Conservation (phyloP, 2,797 vertebrate species). For the Chelonia mydas region DNA sequence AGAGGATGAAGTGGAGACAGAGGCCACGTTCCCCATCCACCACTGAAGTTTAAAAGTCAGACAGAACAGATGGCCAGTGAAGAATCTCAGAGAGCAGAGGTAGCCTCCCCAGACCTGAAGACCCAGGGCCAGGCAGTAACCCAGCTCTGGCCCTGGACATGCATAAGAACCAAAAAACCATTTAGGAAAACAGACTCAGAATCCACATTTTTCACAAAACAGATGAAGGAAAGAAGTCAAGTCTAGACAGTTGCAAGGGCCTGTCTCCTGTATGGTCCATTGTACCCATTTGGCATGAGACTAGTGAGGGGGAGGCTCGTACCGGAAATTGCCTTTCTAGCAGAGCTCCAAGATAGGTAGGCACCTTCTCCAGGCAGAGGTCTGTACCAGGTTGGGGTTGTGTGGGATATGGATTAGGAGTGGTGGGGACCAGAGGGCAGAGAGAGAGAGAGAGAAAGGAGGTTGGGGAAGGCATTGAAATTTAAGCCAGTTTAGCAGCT, state of each 20-base stretch:
- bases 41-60: not conserved
- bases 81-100: not conserved
- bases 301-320: not conserved
- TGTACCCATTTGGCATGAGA: not conserved
- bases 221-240: not conserved
- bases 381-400: slow-evolving; percentile 33
- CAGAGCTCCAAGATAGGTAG: not conserved
- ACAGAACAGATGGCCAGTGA: not conserved
- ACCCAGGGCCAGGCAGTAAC: not conserved
- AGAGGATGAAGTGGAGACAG: too few relatives aligned
- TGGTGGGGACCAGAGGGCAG: not conserved
- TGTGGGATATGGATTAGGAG: slow-evolving; percentile 45
- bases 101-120: not conserved
- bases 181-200: not conserved
- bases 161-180: not conserved
- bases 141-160: not conserved
- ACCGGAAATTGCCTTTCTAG: not conserved
- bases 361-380: slow-evolving; percentile 6
- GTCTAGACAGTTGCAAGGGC: not conserved
- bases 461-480: slow-evolving; percentile 15
- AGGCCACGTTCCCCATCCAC: not conserved
- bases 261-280: rapidly evolving
- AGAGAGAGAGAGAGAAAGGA: not conserved
- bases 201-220: rapidly evolving
- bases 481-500: slow-evolving; percentile 48